These are phyloP conservation scores for Sarcophaga rosellei DNA, from an alignment of 2,888 invertebrate species.

Conservation along the genomic window DNA sequence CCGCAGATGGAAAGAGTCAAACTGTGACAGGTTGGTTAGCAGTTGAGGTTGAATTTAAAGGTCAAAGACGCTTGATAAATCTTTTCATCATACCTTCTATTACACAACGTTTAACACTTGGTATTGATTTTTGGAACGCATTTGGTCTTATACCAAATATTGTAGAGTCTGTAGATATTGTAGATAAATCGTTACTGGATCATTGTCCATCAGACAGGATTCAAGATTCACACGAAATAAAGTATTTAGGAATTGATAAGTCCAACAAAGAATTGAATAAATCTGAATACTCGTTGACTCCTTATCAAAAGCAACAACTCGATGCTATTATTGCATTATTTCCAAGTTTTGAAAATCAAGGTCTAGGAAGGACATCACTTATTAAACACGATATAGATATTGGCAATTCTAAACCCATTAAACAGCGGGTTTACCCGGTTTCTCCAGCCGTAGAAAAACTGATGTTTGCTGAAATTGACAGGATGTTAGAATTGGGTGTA, in stretches of 20 bases:
- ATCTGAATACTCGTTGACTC: background rate
- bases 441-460: slow-evolving; percentile 39
- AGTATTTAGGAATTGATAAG: background rate
- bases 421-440: slow-evolving; percentile 45
- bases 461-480: slow-evolving; percentile 30
- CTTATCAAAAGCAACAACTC: background rate
- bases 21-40: slow-evolving; percentile 26
- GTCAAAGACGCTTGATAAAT: slow-evolving; percentile 2
- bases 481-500: slow-evolving; percentile 31
- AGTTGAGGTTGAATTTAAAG: slow-evolving; percentile 16
- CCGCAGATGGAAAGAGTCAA: slow-evolving; percentile 25
- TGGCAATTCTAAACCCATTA: slow-evolving; percentile 28
- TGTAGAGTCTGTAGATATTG: slow-evolving; percentile 15
- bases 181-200: background rate
- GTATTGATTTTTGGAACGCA: slow-evolving; percentile 45
- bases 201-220: background rate
- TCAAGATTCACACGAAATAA: background rate
- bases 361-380: slow-evolving; percentile 17
- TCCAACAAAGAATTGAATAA: background rate
- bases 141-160: slow-evolving; percentile 41
- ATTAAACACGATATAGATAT: slow-evolving; percentile 35
- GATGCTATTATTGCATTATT: background rate
- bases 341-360: slow-evolving; percentile 21
- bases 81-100: slow-evolving; percentile 46
- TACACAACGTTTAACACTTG: slow-evolving; percentile 29